Base-by-base conservation (phyloP, 1,140 invertebrate genomes). In the Philotrypesis tridentata region DNA sequence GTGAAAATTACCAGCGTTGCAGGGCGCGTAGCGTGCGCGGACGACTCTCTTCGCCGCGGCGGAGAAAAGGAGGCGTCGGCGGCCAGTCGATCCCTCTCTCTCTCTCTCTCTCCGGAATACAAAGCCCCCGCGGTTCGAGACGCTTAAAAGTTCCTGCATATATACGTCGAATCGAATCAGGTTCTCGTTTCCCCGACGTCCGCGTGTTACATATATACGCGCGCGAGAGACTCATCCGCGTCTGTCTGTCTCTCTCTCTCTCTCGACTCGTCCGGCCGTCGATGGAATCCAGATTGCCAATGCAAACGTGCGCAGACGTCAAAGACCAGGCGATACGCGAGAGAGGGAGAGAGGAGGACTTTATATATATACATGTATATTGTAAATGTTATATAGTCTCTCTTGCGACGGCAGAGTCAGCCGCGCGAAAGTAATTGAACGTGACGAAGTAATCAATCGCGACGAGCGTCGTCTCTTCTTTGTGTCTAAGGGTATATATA, bases 361-460 rank as follows among this genome's bases (percentile, higher is more conserved):
- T 43, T 65, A 43, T 25, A 23, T 27, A 37, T 74, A 25, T 11
- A 74, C 55, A n/a, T 31, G 48, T 11, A 9, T 17, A 29, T 1
- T n/a, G n/a, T n/a, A n/a, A n/a, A n/a, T n/a, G n/a, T n/a, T n/a
- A n/a, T n/a, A n/a, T n/a, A n/a, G n/a, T n/a, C n/a, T n/a, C n/a
- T n/a, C n/a, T n/a, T n/a, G n/a, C 63, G 21, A 14, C 14, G 11
- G 1, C 2, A 40, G 0, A 29, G 61, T 43, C 33, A 12, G 11
- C 31, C 9, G 43, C 25, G 55, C 33, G n/a, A 17, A 31, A 79
- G 76, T 60, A 79, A 78, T 78, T 68, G 76, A 68, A 68, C 40
- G 37, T 43, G 76, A 79, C 27, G 65, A 33, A 70, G 43, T 79
- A 79, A 70, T 67, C 21, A 79, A 70, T 79, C 21, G 65, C 27